phyloP scores from a whole-genome alignment of 1,140 invertebrate species.

The Hyposmocoma kahamanoa region DNA sequence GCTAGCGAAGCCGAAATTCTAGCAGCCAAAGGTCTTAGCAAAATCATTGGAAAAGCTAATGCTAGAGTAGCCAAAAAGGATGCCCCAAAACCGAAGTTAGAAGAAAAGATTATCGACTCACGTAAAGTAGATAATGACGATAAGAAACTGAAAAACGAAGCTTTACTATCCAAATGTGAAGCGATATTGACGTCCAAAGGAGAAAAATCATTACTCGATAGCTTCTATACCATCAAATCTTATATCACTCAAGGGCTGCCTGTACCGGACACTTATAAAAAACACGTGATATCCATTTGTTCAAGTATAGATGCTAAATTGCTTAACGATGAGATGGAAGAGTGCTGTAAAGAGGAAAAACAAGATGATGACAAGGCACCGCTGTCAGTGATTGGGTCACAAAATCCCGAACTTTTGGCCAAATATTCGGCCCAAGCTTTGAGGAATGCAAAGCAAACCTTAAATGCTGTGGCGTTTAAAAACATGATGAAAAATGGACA shows the following conservation, averaged over 20 bases:
- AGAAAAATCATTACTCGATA: slow-evolving; percentile 51
- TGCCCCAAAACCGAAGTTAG: slow-evolving; percentile 31
- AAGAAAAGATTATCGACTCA: slow-evolving; percentile 27
- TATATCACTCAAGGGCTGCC: slow-evolving; percentile 53
- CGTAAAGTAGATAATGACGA: slow-evolving; percentile 31
- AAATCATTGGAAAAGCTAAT: slow-evolving; percentile 59
- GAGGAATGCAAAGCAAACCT: slow-evolving; percentile 48
- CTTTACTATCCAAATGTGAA: slow-evolving; percentile 49
- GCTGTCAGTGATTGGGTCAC: slow-evolving; percentile 28
- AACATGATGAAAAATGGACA: slow-evolving; percentile 45
- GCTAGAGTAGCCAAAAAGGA: slow-evolving; percentile 38
- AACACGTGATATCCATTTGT: slow-evolving; percentile 54
- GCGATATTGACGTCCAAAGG: slow-evolving; percentile 52
- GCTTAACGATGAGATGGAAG: slow-evolving; percentile 49
- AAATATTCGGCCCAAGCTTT: slow-evolving; percentile 62
- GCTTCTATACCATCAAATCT: slow-evolving; percentile 57
- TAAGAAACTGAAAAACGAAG: slow-evolving; percentile 40
- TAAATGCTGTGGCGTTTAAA: slow-evolving; percentile 55
- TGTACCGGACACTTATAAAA: slow-evolving; percentile 52
- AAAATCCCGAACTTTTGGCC: slow-evolving; percentile 50
- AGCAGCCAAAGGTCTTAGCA: slow-evolving; percentile 61
- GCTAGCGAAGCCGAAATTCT: slow-evolving; percentile 64
- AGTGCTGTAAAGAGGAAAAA: slow-evolving; percentile 31
- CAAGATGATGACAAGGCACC: slow-evolving; percentile 23
- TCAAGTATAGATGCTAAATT: slow-evolving; percentile 51